A percentile compares a stretch with the other conserved stretches of the same genome.
Evolutionary conservation across 2,888 invertebrate genomes (phyloP).

Genomic region (Sinhomidia bicolor): DNA sequence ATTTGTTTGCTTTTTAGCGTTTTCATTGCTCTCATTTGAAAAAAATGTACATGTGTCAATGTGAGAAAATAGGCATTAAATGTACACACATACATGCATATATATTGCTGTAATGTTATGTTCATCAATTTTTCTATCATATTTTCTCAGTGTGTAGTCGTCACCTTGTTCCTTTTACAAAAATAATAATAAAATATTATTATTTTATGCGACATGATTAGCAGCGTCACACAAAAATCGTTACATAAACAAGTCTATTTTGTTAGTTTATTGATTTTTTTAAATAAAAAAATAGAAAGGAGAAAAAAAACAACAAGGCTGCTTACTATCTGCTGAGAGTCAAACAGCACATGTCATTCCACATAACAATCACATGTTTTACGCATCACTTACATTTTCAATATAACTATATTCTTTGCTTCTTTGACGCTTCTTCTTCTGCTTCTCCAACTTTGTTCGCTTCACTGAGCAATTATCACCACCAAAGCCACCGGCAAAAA

Average conservation of each 20-base stretch:
- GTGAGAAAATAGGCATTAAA: not conserved
- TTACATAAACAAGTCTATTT: slow-evolving; percentile 16
- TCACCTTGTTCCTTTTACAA: slow-evolving; percentile 46
- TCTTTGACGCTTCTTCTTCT: not conserved
- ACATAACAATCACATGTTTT: slow-evolving; percentile 22
- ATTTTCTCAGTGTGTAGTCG: not conserved
- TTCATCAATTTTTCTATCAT: no score
- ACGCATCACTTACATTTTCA: slow-evolving; percentile 51
- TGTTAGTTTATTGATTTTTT: slow-evolving; percentile 27
- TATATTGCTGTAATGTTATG: not conserved
- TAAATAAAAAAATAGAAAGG: not conserved
- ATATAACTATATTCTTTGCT: not conserved
- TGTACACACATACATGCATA: not conserved
- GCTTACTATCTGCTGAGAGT: slow-evolving; percentile 10
- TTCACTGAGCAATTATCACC: slow-evolving; percentile 3
- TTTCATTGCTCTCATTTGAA: not conserved
- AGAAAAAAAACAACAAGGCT: slow-evolving; percentile 15
- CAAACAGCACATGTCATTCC: slow-evolving; percentile 44
- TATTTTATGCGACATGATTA: not conserved
- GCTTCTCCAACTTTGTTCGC: not conserved
- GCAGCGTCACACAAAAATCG: not conserved
- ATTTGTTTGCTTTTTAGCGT: not conserved
- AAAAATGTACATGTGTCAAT: not conserved
- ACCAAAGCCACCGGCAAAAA: slow-evolving; percentile 21
- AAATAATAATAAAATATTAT: not conserved